Evolutionary conservation across 1,140 invertebrate genomes (phyloP), one percentile per base, ranked within the genome.

Genomic region (Proctacanthus coquilletti): DNA sequence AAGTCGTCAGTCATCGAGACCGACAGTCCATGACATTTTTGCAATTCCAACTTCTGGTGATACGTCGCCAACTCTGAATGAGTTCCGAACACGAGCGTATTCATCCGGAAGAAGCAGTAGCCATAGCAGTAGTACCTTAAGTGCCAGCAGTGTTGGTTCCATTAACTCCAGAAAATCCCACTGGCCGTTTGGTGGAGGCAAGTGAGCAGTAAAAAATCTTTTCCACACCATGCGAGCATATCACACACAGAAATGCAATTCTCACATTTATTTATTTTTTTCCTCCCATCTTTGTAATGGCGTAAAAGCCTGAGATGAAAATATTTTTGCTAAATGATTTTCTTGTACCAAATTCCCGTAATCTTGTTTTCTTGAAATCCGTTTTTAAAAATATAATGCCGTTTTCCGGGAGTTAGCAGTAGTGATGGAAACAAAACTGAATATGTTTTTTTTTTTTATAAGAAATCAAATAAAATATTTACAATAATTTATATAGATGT

Each of bases 21-120:
- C 61, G 36, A 61, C 56, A 13, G 63, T 68, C 29, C 63, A 66
- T 39, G 64, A 67, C 35, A 64, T 67, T 20, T 66, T 66, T 45
- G 62, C 13, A 18, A 37, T 25, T 5, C 20, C 20, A 27, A 13
- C 17, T 25, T 6, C 20, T 15, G 15, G 21, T 11, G 25, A 25
- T 17, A 25, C 19, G 4, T 37, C 36, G 13, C 21, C 21, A 37
- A 37, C 20, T 17, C 10, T 27, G 5, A 37, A 23, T 25, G 21
- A 37, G 3, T 37, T 37, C 17, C 21, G 36, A 10, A 37, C 14
- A 27, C 36, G 36, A 21, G 13, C 21, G 5, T 21, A 37, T 29
- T 37, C 36, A 25, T 37, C 36, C 4, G 13, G 21, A 9, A 25
- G 36, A 10, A 37, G 20, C 18, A 37, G 21, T 29, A 37, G n/a